Evolutionary conservation across 2,797 vertebrate genomes (phyloP).

Genomic region (Oreonectes daqikongensis): DNA sequence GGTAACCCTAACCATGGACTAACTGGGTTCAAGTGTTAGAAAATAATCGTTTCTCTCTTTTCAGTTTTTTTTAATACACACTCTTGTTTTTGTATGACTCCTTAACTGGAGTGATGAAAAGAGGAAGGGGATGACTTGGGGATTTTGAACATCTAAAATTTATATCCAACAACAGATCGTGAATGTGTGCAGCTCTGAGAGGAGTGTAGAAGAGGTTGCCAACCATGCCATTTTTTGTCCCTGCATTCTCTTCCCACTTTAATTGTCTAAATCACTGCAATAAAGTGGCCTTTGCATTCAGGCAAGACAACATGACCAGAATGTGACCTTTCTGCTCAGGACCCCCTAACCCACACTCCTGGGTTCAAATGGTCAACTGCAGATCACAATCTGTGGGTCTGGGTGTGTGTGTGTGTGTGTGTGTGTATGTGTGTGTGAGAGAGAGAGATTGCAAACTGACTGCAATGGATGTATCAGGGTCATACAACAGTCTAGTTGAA

Average conservation of each 20-base stretch:
- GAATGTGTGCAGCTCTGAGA: conserved; percentile 43
- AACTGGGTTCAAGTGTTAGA: conserved; percentile 76
- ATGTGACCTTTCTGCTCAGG: conserved; percentile 90
- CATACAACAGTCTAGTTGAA: conserved; percentile 4
- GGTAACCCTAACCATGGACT: conserved; percentile 77
- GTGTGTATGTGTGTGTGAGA: background rate
- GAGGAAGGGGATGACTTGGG: conserved; percentile 59
- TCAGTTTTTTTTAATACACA: conserved; percentile 23
- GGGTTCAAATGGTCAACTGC: conserved; percentile 96
- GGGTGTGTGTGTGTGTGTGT: too few relatives aligned
- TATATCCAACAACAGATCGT: conserved; percentile 62
- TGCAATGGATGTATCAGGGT: background rate
- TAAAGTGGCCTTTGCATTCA: conserved; percentile 85
- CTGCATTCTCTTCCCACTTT: conserved; percentile 81
- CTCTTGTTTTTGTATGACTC: conserved; percentile 76
- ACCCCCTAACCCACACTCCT: conserved; percentile 85
- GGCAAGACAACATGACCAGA: conserved; percentile 82
- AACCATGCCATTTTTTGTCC: conserved; percentile 63
- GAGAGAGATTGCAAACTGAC: background rate
- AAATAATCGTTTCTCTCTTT: conserved; percentile 68
- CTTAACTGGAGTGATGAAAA: conserved; percentile 76
- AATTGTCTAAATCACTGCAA: conserved; percentile 91
- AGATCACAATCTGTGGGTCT: conserved; percentile 78
- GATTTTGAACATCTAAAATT: conserved; percentile 66
- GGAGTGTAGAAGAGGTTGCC: conserved; percentile 50